These are phyloP conservation scores for Gastrophryne carolinensis DNA, from an alignment of 2,797 vertebrate species.

Conservation along the genomic window DNA sequence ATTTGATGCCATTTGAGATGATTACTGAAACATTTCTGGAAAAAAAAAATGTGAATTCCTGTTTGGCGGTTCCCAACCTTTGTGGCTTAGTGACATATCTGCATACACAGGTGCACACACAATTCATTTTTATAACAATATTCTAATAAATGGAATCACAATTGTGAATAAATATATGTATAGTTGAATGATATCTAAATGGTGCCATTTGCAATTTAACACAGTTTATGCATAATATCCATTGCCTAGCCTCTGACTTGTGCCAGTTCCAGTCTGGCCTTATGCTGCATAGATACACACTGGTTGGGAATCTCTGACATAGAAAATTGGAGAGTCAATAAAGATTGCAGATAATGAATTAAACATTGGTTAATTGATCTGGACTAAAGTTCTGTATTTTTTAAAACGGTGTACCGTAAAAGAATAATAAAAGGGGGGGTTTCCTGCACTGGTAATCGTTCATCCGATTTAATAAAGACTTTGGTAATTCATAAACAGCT, in stretches of 20 bases:
- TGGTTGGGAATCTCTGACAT: background rate
- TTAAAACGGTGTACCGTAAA: constrained; percentile 8
- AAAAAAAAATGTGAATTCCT: background rate
- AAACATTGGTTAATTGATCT: background rate
- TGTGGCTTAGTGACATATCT: background rate
- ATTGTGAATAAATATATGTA: background rate
- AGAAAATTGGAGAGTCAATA: background rate
- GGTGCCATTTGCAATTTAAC: background rate
- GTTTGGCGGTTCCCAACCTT: background rate
- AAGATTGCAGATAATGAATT: background rate
- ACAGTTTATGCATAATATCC: background rate
- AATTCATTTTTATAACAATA: background rate
- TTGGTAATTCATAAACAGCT: constrained; percentile 26
- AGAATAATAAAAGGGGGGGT: constrained; percentile 7
- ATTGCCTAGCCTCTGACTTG: background rate
- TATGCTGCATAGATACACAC: background rate
- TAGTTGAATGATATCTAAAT: background rate
- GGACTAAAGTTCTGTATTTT: background rate
- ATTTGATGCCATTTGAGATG: background rate
- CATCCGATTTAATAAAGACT: constrained; percentile 9
- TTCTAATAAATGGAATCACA: background rate
- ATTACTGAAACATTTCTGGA: background rate
- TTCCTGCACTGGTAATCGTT: constrained; percentile 11
- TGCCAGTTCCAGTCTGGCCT: background rate
- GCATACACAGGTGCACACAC: background rate